Conservation (phyloP, 1,140 invertebrate species). For the Nasonia longicornis region DNA sequence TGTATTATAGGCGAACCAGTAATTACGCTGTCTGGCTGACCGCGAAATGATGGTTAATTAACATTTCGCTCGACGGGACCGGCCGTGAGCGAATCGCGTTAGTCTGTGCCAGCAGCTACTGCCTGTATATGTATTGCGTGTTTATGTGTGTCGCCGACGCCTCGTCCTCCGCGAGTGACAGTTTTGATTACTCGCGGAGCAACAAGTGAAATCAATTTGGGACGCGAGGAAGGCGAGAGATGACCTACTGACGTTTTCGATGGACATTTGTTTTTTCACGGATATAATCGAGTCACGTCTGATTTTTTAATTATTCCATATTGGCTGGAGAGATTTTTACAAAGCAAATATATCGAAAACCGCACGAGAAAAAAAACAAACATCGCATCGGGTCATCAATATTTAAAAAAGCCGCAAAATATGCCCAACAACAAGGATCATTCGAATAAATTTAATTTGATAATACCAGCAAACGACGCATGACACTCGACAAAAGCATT, state of each 20-base stretch:
- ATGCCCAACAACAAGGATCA: too few relatives aligned
- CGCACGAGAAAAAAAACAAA: not conserved
- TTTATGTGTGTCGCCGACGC: not conserved
- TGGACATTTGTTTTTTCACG: not conserved
- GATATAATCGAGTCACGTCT: not conserved
- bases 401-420: too few relatives aligned
- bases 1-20: conserved; percentile 2
- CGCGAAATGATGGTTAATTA: conserved; percentile 41
- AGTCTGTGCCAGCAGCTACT: not conserved
- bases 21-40: conserved; percentile 35
- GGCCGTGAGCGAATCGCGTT: conserved; percentile 21
- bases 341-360: not conserved
- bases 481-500: conserved; percentile 12
- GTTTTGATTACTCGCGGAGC: conserved; percentile 30
- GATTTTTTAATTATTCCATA: not conserved
- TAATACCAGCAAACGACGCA: not conserved
- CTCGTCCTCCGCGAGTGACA: not conserved
- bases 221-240: not conserved
- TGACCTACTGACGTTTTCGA: not conserved
- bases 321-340: too few relatives aligned
- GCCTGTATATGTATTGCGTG: not conserved
- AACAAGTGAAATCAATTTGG: conserved; percentile 19
- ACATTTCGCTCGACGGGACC: conserved; percentile 21
- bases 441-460: too few relatives aligned
- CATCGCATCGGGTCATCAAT: too few relatives aligned